Evolutionary conservation across 1,140 invertebrate genomes (phyloP), one percentile per base, ranked within the genome.

Genomic region (Habropoda laboriosa): DNA sequence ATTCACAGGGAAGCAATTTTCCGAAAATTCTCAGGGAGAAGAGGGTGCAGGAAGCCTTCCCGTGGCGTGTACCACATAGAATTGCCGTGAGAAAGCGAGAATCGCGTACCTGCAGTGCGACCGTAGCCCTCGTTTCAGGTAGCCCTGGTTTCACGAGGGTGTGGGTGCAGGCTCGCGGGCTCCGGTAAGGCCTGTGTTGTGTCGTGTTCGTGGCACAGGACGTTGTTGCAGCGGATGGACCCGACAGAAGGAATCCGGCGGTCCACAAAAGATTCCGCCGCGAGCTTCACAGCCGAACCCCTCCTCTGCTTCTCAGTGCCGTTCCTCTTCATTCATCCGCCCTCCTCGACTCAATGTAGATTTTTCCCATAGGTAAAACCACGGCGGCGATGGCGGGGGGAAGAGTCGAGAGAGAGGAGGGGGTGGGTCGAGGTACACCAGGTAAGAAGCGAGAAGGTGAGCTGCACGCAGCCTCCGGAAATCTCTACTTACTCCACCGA

Each of bases 401-500:
- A n/a, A n/a, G n/a, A n/a, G n/a, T n/a, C 24, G 24, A n/a, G 35
- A 21, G 45, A 21, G 40, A 24, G 53, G 21, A 5, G 18, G 38
- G 24, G 12, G 47, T 18, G n/a, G n/a, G 55, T 40, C 5, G n/a
- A 10, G 32, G 55, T 21, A 57, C 35, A 63, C 40, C 88, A 89
- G 86, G 89, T 89, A 89, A 87, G 79, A 89, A 75, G 85, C 80
- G 85, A 81, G 78, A 81, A 45, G 27, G 49, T 27, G 12, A 64
- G 86, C 30, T 32, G 85, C 72, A 53, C 73, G 60, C 80, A 87
- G 86, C 88, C 89, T 90, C 91, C 92, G 91, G 91, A 92, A 92
- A 92, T 92, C 89, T 92, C 91, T 90, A 89, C 91, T 93, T 92
- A 92, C 90, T 88, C 71, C 32, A 81, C n/a, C n/a, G 79, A 85